These are phyloP conservation scores for Microchrysa polita DNA, from an alignment of 2,888 invertebrate species.

Conservation along the genomic window DNA sequence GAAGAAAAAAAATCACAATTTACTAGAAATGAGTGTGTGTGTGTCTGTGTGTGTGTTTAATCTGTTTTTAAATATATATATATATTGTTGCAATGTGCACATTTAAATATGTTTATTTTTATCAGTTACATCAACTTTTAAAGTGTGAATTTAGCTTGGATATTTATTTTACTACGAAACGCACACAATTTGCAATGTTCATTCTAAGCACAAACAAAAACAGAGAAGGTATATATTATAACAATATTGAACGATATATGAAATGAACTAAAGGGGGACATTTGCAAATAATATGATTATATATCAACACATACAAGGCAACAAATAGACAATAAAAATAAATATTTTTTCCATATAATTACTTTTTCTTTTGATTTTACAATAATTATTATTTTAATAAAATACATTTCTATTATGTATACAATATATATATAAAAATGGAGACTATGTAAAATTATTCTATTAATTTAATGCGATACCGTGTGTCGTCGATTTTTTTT, in stretches of 20 bases:
- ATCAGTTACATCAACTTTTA: no score
- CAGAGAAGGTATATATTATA: no score
- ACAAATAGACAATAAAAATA: constrained; percentile 38
- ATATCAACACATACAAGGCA: constrained; percentile 39
- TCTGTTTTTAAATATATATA: no score
- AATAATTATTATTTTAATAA: constrained; percentile 23
- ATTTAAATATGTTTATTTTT: constrained; percentile 11
- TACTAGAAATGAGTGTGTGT: constrained; percentile 34
- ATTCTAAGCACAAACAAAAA: constrained; percentile 12
- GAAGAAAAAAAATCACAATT: constrained; percentile 39
- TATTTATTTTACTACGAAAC: background rate
- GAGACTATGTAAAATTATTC: background rate
- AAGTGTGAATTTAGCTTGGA: no score
- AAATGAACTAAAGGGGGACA: constrained; percentile 11
- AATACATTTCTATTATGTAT: background rate
- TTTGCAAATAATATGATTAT: constrained; percentile 21
- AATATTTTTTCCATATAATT: constrained; percentile 22
- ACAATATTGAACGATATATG: no score
- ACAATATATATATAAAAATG: constrained; percentile 3
- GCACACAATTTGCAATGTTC: constrained; percentile 3
- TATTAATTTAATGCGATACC: background rate
- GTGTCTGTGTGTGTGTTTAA: no score
- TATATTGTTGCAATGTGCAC: constrained; percentile 31
- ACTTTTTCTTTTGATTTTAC: constrained; percentile 18
- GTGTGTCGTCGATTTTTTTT: background rate